Evolutionary conservation across 1,140 invertebrate species (phyloP).

Genomic region (Halotydeus destructor): DNA sequence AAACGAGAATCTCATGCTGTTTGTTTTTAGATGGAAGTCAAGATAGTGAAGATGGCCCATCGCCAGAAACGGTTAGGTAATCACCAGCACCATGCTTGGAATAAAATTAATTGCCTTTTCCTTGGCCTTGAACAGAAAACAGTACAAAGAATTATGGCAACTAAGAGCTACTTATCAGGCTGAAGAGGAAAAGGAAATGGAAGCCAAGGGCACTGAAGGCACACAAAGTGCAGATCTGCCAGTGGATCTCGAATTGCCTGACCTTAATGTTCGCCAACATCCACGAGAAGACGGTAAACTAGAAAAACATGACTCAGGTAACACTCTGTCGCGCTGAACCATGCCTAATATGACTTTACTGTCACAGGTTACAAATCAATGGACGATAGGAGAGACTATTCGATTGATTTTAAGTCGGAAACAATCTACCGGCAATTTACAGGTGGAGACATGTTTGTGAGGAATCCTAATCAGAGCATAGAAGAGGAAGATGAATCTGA

Average conservation of each 20-base stretch:
- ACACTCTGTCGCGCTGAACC: background rate
- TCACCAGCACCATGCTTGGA: background rate
- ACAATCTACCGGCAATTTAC: constrained; percentile 5
- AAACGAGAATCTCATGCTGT: too few species aligned
- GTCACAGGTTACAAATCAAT: constrained; percentile 10
- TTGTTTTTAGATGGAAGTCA: too few species aligned
- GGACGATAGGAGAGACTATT: constrained; percentile 8
- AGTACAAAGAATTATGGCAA: constrained; percentile 7
- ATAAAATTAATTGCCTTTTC: background rate
- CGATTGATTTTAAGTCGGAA: constrained; percentile 9
- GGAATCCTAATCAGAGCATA: background rate
- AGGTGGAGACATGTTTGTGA: background rate
- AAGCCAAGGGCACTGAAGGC: background rate
- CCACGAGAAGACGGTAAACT: background rate
- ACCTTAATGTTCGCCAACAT: background rate
- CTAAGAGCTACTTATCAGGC: constrained; percentile 6
- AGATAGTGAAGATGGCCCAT: too few species aligned
- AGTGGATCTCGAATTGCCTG: background rate
- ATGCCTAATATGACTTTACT: background rate
- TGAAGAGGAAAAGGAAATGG: background rate
- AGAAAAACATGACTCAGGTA: background rate
- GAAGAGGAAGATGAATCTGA: background rate
- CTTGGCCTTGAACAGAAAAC: background rate
- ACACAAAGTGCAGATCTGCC: too few species aligned
- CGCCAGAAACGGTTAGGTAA: background rate